Evolutionary conservation across 2,888 invertebrate genomes (phyloP).

Genomic region (Drosophila mimica): DNA sequence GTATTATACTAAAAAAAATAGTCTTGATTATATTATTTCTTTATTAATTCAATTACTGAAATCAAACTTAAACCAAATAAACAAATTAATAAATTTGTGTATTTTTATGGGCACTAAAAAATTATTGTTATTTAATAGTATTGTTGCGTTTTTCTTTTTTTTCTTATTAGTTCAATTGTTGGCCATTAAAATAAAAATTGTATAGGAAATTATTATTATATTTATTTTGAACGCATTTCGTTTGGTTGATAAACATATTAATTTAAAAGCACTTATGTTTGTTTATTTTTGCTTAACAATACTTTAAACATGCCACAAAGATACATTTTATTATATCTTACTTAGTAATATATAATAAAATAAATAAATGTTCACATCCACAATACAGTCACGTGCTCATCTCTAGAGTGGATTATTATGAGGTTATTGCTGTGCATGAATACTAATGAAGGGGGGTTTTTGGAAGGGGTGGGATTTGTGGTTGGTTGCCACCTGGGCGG

Average conservation of each 20-base stretch:
- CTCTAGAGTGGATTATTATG: slow-evolving; percentile 8
- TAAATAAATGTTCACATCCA: not conserved
- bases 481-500: slow-evolving; percentile 9
- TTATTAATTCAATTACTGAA: not conserved
- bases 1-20: not conserved
- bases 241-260: not conserved
- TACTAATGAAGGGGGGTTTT: not conserved
- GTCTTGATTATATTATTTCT: not conserved
- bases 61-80: not conserved
- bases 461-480: not conserved
- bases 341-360: not conserved
- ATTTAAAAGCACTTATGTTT: not conserved
- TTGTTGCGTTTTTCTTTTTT: not conserved
- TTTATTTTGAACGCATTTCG: not conserved
- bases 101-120: not conserved
- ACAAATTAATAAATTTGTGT: not conserved
- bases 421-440: slow-evolving; percentile 13
- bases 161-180: not conserved
- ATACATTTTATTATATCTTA: not conserved
- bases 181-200: not conserved
- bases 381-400: slow-evolving; percentile 12
- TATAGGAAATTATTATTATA: not conserved
- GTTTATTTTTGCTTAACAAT: not conserved
- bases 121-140: not conserved
- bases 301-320: not conserved